Evolutionary conservation across 2,113 vertebrate species (phyloP).

Genomic region (Gracilinanus agilis): DNA sequence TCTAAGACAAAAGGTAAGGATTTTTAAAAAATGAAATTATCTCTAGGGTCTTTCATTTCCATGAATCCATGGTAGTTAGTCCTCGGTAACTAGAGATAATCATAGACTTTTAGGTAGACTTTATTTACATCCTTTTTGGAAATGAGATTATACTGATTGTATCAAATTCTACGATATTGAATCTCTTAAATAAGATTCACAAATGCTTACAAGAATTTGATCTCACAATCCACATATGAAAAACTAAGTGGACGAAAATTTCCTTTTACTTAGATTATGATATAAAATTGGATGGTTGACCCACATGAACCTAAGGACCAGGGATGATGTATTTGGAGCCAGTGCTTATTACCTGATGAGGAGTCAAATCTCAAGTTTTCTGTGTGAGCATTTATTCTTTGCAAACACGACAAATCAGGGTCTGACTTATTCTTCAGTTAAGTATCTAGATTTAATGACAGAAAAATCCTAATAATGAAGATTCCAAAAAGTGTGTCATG

Average conservation of each 20-base stretch:
- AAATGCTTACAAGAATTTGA: not conserved
- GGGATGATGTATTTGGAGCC: not conserved
- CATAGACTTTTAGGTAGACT: not conserved
- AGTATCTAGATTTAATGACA: not conserved
- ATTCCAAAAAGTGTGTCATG: not conserved
- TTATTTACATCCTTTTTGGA: not conserved
- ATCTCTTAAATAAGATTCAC: not conserved
- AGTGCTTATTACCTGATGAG: not conserved
- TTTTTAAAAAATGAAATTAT: not conserved
- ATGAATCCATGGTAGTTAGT: not conserved
- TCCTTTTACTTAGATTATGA: not conserved
- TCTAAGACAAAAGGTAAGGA: no score
- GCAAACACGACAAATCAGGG: not conserved
- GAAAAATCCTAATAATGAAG: not conserved
- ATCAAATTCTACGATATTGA: no score
- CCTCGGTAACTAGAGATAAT: not conserved
- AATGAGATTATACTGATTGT: not conserved
- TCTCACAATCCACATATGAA: not conserved
- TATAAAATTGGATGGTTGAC: not conserved
- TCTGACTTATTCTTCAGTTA: not conserved
- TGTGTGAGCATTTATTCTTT: not conserved
- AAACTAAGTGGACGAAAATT: not conserved
- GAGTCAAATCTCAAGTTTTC: not conserved
- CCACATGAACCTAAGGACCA: not conserved
- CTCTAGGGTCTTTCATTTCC: not conserved